Evolutionary conservation across 2,888 invertebrate genomes (phyloP).

Genomic region (Acanthosoma haemorrhoidale): DNA sequence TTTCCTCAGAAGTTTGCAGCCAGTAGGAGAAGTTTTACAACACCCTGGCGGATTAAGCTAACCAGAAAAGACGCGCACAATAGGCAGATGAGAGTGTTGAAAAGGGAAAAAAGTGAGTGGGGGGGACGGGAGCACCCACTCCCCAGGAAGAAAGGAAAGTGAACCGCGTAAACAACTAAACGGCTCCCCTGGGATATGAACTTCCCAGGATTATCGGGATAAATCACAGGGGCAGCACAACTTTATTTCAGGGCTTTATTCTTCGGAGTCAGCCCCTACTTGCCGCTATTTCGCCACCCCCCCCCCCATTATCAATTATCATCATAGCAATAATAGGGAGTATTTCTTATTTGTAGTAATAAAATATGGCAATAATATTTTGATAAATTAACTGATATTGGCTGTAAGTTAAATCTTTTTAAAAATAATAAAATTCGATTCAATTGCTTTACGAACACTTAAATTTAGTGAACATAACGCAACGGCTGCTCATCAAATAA

Average conservation of each 20-base stretch:
- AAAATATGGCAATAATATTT: too few species aligned
- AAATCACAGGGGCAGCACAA: background rate
- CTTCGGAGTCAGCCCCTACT: background rate
- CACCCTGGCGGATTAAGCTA: background rate
- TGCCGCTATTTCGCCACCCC: background rate
- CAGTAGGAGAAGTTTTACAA: background rate
- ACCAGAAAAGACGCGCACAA: background rate
- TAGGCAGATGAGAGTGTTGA: constrained; percentile 6
- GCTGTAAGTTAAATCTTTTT: too few species aligned
- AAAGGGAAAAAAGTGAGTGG: background rate
- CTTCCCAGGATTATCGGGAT: background rate
- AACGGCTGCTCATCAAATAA: too few species aligned
- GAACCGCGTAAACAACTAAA: background rate
- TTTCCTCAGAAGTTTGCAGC: background rate
- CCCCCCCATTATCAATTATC: too few species aligned
- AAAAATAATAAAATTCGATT: too few species aligned
- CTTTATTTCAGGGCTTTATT: background rate
- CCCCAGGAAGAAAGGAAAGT: background rate
- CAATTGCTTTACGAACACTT: too few species aligned
- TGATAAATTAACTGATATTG: too few species aligned
- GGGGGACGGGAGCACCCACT: too few species aligned
- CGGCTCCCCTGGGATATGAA: background rate
- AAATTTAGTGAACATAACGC: too few species aligned
- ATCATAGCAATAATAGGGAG: too few species aligned
- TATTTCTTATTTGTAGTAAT: too few species aligned